These are phyloP conservation scores for Cercopithecus mona DNA, from an alignment of 2,113 vertebrate genomes.

Conservation along the genomic window DNA sequence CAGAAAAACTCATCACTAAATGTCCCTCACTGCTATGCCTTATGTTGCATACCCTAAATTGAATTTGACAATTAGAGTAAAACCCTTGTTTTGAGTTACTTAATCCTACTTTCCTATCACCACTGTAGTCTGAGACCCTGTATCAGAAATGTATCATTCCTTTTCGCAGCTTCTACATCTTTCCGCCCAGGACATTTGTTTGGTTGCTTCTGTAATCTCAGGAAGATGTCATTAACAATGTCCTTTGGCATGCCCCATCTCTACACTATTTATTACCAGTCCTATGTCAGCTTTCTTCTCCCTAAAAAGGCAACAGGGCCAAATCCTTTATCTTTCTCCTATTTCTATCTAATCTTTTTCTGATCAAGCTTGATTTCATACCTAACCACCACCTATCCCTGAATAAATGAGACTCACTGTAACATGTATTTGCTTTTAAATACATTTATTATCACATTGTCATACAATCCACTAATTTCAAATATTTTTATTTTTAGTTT, in stretches of 20 bases:
- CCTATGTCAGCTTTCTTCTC: background rate
- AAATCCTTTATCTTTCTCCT: background rate
- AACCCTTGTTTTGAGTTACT: background rate
- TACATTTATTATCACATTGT: background rate
- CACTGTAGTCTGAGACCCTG: background rate
- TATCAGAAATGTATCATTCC: background rate
- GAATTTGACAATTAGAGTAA: background rate
- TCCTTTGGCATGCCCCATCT: background rate
- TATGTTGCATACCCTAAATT: background rate
- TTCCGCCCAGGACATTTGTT: background rate
- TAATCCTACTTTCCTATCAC: background rate
- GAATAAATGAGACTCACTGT: background rate
- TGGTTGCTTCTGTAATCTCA: background rate
- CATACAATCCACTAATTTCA: background rate
- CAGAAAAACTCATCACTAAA: background rate
- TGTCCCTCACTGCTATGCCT: background rate
- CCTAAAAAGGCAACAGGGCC: background rate
- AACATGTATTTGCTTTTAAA: slow-evolving; percentile 7
- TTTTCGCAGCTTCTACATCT: background rate
- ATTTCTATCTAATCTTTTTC: background rate
- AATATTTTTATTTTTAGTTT: background rate
- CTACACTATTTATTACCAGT: background rate
- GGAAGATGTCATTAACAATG: background rate
- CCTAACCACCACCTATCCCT: background rate
- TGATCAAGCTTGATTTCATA: background rate